A percentile compares a stretch with the other conserved stretches of the same genome.
Conservation (phyloP, 2,113 vertebrate genomes). For the Oxygymnocypris stewartii region DNA sequence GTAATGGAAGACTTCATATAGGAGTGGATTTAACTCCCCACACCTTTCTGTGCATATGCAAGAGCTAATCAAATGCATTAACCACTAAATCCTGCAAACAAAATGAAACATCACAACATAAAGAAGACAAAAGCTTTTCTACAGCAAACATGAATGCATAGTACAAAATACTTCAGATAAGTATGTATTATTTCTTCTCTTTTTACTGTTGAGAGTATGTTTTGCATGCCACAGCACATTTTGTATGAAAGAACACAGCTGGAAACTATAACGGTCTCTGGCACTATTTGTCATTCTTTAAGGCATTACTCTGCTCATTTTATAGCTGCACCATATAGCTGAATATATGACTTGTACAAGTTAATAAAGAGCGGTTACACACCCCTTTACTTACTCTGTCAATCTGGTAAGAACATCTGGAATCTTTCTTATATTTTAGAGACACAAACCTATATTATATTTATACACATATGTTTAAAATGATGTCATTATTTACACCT, state of each 20-base stretch:
- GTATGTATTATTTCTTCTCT: not conserved
- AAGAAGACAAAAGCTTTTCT: not conserved
- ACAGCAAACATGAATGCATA: constrained; percentile 16
- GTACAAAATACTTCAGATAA: constrained; percentile 11
- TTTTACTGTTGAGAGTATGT: not conserved
- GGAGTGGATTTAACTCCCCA: constrained; percentile 11
- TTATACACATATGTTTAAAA: not conserved
- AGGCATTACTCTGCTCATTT: not conserved
- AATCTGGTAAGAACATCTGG: not conserved
- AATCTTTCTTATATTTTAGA: not conserved
- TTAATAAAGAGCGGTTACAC: not conserved
- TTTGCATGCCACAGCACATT: constrained; percentile 18
- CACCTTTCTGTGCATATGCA: constrained; percentile 6
- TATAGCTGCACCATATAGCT: constrained; percentile 2
- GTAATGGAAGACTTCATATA: constrained; percentile 49
- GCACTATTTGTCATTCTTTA: not conserved
- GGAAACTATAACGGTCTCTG: not conserved
- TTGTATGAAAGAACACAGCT: not conserved
- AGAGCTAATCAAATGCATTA: not conserved
- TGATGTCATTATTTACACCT: constrained; percentile 15
- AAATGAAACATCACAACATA: not conserved
- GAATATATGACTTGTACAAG: not conserved
- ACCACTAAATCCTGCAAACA: not conserved
- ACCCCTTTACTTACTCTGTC: not conserved
- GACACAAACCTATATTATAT: not conserved